phyloP scores from a whole-genome alignment of 1,140 invertebrate genomes.

The Papilio polytes region DNA sequence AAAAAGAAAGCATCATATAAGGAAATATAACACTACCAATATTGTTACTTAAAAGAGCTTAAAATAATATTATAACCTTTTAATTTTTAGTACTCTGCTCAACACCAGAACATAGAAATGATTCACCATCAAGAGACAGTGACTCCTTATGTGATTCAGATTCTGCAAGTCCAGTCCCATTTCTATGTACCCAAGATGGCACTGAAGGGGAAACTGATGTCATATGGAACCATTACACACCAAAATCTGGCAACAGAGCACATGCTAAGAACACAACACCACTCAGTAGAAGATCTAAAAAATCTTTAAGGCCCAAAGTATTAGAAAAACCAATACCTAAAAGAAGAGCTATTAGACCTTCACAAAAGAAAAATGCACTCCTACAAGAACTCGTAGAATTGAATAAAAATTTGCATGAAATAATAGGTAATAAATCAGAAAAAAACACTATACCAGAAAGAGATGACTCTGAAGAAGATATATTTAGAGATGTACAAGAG shows the following conservation, averaged over 20 bases:
- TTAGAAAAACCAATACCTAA: conserved; percentile 68
- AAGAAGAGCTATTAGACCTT: conserved; percentile 59
- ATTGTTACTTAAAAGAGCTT: neutral
- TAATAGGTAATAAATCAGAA: conserved; percentile 62
- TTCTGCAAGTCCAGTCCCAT: conserved; percentile 76
- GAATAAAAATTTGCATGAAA: conserved; percentile 76
- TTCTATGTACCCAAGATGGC: conserved; percentile 82
- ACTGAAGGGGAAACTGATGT: conserved; percentile 79
- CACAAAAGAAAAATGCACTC: conserved; percentile 70
- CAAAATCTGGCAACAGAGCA: conserved; percentile 61
- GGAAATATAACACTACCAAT: no score
- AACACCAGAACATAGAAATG: conserved; percentile 67
- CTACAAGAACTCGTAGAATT: conserved; percentile 76
- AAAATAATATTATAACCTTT: neutral
- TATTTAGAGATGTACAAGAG: conserved; percentile 69
- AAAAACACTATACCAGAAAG: conserved; percentile 50
- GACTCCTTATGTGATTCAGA: conserved; percentile 76
- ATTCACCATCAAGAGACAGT: conserved; percentile 77
- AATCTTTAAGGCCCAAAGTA: conserved; percentile 58
- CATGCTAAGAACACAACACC: conserved; percentile 68
- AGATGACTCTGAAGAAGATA: conserved; percentile 70
- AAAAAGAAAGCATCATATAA: no score
- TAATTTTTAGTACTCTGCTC: conserved; percentile 75
- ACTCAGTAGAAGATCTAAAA: conserved; percentile 69
- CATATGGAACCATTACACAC: conserved; percentile 82